phyloP scores from a whole-genome alignment of 2,113 vertebrate genomes.

The Oenanthe oenanthe region DNA sequence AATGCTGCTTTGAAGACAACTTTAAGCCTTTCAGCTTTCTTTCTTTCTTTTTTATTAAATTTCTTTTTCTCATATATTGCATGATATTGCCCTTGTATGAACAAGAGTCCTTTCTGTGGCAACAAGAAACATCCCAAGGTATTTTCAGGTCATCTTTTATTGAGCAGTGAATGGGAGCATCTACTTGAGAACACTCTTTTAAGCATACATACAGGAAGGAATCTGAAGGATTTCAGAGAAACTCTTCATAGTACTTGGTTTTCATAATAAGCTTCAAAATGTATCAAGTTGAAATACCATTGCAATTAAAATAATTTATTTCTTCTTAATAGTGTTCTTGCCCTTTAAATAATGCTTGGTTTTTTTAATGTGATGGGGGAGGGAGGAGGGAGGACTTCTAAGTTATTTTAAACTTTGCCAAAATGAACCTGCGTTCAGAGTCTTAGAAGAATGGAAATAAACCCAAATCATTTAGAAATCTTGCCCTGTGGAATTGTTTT shows the following conservation, averaged over 20 bases:
- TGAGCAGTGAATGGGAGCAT: neutral
- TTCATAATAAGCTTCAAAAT: neutral
- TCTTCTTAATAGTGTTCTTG: slow-evolving; percentile 48
- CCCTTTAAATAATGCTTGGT: slow-evolving; percentile 53
- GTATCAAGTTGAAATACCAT: neutral
- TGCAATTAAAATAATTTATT: neutral
- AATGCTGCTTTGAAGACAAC: neutral
- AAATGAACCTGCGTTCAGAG: slow-evolving; percentile 60
- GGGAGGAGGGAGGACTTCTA: slow-evolving; percentile 59
- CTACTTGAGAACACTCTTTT: neutral
- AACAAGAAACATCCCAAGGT: neutral
- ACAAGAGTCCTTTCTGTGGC: neutral
- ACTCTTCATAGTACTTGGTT: neutral
- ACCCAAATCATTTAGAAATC: slow-evolving; percentile 39
- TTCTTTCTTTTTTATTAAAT: neutral
- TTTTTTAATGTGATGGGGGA: slow-evolving; percentile 56
- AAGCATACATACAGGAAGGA: neutral
- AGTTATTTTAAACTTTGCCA: slow-evolving; percentile 68
- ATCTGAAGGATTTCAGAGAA: neutral
- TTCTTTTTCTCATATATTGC: neutral
- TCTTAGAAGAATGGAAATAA: slow-evolving; percentile 48
- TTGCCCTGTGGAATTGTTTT: neutral
- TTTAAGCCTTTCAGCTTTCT: neutral
- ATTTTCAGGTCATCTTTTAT: slow-evolving; percentile 1
- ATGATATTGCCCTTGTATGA: neutral